Percentiles rank a stretch among this genome's conserved stretches.
Conservation (phyloP, 2,113 vertebrate genomes). For the Ceratotherium simum region DNA sequence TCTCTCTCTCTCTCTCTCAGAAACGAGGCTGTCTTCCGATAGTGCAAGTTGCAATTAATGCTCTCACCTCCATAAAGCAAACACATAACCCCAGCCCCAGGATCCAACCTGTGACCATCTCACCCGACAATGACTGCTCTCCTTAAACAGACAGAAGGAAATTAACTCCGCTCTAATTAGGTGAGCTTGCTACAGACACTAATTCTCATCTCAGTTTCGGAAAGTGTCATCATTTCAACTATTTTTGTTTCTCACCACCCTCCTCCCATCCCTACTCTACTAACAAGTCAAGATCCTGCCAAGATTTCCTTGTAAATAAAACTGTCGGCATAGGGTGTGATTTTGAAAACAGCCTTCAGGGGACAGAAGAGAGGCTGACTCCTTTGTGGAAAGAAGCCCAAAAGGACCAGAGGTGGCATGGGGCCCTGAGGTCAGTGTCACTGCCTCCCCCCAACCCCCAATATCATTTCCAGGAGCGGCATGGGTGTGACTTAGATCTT, state of each 20-base stretch:
- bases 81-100: background rate
- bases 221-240: conserved; percentile 86
- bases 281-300: conserved; percentile 83
- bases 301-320: conserved; percentile 83
- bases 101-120: conserved; percentile 67
- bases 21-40: background rate
- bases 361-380: conserved; percentile 65
- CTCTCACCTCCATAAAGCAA: conserved; percentile 17
- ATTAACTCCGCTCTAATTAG: conserved; percentile 87
- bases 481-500: background rate
- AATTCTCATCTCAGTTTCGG: conserved; percentile 82
- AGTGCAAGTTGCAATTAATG: conserved; percentile 43
- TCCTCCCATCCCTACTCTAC: conserved; percentile 76
- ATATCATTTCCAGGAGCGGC: background rate
- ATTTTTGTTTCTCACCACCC: conserved; percentile 81
- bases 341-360: conserved; percentile 73
- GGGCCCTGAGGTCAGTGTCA: background rate
- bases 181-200: conserved; percentile 85
- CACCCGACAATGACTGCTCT: background rate
- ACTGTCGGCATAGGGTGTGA: conserved; percentile 80
- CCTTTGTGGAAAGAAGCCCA: conserved; percentile 57
- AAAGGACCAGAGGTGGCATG: background rate
- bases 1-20: background rate
- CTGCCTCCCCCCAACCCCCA: background rate
- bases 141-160: conserved; percentile 79